A percentile compares a stretch with the other conserved stretches of the same genome.
These are phyloP conservation scores for Sinelater perroti DNA, from an alignment of 2,888 invertebrate genomes.

Conservation along the genomic window DNA sequence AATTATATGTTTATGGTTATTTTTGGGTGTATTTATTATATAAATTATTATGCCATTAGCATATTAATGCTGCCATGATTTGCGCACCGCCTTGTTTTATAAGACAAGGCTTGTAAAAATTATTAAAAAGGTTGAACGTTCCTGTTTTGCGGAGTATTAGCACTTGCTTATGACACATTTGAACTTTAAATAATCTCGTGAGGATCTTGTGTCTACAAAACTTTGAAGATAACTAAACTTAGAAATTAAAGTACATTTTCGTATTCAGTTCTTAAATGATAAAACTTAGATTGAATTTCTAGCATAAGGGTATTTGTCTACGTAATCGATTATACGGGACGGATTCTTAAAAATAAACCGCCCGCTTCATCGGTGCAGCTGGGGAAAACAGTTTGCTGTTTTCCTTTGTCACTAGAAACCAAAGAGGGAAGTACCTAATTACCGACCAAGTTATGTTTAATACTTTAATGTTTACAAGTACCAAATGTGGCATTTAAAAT, in stretches of 20 bases:
- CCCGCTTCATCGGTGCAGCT: too few relatives aligned
- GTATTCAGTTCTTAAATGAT: constrained; percentile 21
- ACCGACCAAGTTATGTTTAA: too few relatives aligned
- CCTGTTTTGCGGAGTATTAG: not conserved
- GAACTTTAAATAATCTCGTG: constrained; percentile 8
- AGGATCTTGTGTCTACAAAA: constrained; percentile 9
- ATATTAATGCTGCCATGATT: too few relatives aligned
- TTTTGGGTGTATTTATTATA: too few relatives aligned
- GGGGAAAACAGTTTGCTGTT: not conserved
- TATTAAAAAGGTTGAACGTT: too few relatives aligned
- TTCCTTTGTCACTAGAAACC: not conserved
- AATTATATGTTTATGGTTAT: too few relatives aligned
- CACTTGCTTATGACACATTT: constrained; percentile 3
- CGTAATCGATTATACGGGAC: constrained; percentile 9
- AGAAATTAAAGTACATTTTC: constrained; percentile 23
- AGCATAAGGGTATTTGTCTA: constrained; percentile 20
- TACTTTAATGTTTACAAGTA: too few relatives aligned
- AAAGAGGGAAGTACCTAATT: too few relatives aligned
- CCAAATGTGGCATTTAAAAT: too few relatives aligned
- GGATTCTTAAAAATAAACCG: not conserved
- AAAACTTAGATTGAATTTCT: constrained; percentile 27
- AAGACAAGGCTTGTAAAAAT: too few relatives aligned
- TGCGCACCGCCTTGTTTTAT: too few relatives aligned
- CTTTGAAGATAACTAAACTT: constrained; percentile 10
- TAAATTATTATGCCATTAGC: too few relatives aligned